Percentiles rank a stretch among this genome's conserved stretches.
These are phyloP conservation scores for Athripsodes cinereus DNA, from an alignment of 2,888 invertebrate genomes.

Conservation along the genomic window DNA sequence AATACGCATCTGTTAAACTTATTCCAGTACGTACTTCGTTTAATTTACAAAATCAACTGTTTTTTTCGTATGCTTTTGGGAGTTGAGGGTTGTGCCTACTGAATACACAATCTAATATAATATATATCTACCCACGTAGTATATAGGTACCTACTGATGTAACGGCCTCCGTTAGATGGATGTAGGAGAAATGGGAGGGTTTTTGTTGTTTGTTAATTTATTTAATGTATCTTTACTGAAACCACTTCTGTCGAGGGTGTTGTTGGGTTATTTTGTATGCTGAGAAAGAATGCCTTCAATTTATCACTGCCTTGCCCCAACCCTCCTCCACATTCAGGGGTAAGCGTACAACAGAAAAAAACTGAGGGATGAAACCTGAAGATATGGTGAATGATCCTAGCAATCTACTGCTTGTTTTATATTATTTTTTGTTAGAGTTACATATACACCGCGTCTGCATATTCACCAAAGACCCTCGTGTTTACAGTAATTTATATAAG, in stretches of 20 bases:
- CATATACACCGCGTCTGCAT: too few species aligned
- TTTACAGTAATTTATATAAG: slow-evolving; percentile 1
- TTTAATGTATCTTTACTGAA: slow-evolving; percentile 1
- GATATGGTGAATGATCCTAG: too few species aligned
- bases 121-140: too few species aligned
- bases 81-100: background rate
- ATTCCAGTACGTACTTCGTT: background rate
- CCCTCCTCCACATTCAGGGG: background rate
- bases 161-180: too few species aligned
- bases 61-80: background rate
- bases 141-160: too few species aligned
- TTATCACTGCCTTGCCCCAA: background rate
- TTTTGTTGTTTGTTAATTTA: slow-evolving; percentile 2
- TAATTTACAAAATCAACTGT: background rate
- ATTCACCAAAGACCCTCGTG: background rate
- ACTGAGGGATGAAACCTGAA: too few species aligned
- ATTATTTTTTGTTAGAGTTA: too few species aligned
- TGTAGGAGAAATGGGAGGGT: too few species aligned
- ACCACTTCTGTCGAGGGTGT: background rate
- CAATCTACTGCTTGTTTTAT: too few species aligned
- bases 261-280: background rate
- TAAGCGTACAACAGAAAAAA: background rate
- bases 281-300: slow-evolving; percentile 7
- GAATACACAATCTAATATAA: too few species aligned
- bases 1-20: background rate